phyloP scores from a whole-genome alignment of 2,797 vertebrate species.

The Smutsia temminckii region DNA sequence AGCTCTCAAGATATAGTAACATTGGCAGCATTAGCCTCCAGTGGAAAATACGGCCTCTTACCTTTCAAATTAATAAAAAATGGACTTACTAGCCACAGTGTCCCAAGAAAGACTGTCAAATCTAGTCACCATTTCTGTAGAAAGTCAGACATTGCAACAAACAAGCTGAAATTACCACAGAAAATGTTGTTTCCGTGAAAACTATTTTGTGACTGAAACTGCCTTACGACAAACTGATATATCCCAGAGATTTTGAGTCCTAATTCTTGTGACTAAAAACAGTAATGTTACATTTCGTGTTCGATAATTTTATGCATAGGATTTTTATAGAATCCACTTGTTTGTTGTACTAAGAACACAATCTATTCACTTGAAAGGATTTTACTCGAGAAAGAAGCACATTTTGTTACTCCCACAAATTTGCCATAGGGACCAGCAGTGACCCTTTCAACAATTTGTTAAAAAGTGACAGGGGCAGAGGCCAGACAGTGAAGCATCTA shows the following conservation, averaged over 20 bases:
- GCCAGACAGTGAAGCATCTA: background rate
- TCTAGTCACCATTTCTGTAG: background rate
- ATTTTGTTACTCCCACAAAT: background rate
- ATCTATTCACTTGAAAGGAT: background rate
- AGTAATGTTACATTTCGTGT: background rate
- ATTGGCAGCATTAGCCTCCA: background rate
- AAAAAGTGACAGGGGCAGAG: background rate
- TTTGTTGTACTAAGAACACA: background rate
- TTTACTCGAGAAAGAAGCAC: background rate
- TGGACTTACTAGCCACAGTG: background rate
- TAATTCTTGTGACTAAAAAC: background rate
- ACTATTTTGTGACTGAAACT: background rate
- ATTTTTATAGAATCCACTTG: background rate
- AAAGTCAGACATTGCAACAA: background rate
- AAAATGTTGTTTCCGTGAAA: background rate
- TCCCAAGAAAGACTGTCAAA: background rate
- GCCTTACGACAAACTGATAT: background rate
- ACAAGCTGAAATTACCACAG: background rate
- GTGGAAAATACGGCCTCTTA: background rate
- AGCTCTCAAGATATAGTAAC: background rate
- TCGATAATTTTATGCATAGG: background rate
- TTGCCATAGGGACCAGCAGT: fast-evolving
- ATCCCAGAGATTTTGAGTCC: background rate
- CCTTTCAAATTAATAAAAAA: background rate
- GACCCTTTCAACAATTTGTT: background rate